phyloP scores from a whole-genome alignment of 2,113 vertebrate species.

The Vulpes lagopus region DNA sequence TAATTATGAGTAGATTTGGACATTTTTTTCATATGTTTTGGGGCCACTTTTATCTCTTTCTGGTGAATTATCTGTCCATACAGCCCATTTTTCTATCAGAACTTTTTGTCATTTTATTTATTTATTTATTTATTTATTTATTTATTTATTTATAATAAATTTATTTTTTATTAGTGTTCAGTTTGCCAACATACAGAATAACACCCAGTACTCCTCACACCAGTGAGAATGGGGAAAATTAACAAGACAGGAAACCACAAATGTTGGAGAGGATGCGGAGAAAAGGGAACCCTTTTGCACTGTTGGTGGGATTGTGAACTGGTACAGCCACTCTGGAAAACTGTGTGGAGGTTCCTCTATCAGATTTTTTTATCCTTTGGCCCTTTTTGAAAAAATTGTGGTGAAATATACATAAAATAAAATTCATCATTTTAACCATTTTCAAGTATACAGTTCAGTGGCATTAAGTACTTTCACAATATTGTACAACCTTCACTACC shows the following conservation, averaged over 20 bases:
- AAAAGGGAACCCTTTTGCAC: too few species aligned
- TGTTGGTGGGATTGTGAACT: too few species aligned
- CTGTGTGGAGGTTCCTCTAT: background rate
- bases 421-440: background rate
- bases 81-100: background rate
- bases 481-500: background rate
- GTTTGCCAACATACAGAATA: too few species aligned
- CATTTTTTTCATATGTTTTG: background rate
- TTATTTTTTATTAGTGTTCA: too few species aligned
- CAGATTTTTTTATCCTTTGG: background rate
- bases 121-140: too few species aligned
- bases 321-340: too few species aligned
- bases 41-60: background rate
- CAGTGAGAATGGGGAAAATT: too few species aligned
- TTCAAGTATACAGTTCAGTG: background rate
- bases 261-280: too few species aligned
- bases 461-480: background rate
- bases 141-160: too few species aligned
- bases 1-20: background rate
- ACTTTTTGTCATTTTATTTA: background rate
- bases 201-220: too few species aligned
- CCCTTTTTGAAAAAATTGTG: background rate
- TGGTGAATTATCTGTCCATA: background rate
- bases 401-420: conserved; percentile 5
- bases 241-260: too few species aligned